These are phyloP conservation scores for Schizothorax lantsangensis DNA, from an alignment of 2,797 vertebrate genomes.

Conservation along the genomic window DNA sequence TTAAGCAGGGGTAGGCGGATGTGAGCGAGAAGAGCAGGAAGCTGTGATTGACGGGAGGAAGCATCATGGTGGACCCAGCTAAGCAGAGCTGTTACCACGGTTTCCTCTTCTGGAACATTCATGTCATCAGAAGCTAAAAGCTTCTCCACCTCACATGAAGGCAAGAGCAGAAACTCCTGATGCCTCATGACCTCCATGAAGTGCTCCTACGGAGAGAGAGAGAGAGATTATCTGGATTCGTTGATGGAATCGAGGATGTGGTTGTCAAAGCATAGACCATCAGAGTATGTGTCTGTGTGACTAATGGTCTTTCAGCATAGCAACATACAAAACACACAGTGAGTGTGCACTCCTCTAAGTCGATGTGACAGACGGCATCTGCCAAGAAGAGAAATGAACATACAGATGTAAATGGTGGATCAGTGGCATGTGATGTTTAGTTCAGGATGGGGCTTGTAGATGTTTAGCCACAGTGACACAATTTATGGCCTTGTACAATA, in stretches of 20 bases:
- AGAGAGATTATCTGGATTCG: constrained; percentile 25
- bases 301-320: constrained; percentile 17
- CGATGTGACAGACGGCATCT: constrained; percentile 3
- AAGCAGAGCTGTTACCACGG: constrained; percentile 91
- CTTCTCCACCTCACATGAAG: constrained; percentile 90
- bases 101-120: constrained; percentile 97
- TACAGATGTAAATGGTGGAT: background rate
- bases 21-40: constrained; percentile 88
- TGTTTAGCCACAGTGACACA: background rate
- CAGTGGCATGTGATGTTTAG: background rate
- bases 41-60: constrained; percentile 82
- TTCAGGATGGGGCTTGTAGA: background rate
- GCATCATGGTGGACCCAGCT: constrained; percentile 91
- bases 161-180: constrained; percentile 94
- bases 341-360: background rate
- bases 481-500: background rate
- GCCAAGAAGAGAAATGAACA: background rate
- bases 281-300: constrained; percentile 29
- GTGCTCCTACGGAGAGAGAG: constrained; percentile 82
- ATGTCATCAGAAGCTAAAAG: constrained; percentile 96
- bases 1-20: constrained; percentile 92
- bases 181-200: constrained; percentile 96
- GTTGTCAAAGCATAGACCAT: background rate
- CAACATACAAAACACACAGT: background rate
- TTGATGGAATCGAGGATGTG: constrained; percentile 3